Evolutionary conservation across 2,113 vertebrate species (phyloP).

Genomic region (Strix aluco): DNA sequence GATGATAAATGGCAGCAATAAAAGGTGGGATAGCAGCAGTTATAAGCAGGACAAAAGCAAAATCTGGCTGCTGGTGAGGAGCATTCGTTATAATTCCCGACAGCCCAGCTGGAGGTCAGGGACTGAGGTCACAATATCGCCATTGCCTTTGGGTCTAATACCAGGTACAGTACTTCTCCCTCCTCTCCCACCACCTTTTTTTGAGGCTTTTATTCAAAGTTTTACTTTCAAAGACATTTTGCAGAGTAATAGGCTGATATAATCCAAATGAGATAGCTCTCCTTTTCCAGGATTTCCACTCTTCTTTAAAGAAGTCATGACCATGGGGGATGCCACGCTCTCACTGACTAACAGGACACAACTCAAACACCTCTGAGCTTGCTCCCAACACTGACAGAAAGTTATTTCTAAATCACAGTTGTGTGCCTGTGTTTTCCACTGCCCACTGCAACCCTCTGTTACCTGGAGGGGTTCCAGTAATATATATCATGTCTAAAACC

Average conservation of each 20-base stretch:
- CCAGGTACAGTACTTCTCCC: not conserved
- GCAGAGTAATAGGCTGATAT: not conserved
- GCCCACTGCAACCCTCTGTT: not conserved
- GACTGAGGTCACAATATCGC: not conserved
- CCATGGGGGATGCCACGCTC: fast-evolving
- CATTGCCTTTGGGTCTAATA: not conserved
- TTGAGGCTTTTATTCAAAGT: not conserved
- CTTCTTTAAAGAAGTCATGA: not conserved
- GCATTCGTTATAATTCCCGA: not conserved
- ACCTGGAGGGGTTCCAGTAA: not conserved
- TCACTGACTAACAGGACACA: not conserved
- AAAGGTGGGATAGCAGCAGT: slow-evolving; percentile 10
- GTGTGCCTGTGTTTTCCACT: not conserved
- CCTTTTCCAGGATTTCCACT: not conserved
- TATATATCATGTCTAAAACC: not conserved
- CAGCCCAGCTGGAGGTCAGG: not conserved
- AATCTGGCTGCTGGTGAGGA: slow-evolving; percentile 19
- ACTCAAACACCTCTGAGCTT: not conserved
- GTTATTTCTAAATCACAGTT: not conserved
- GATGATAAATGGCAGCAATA: slow-evolving; percentile 61
- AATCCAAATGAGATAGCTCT: not conserved
- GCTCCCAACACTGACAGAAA: not conserved
- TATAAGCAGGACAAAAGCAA: slow-evolving; percentile 43
- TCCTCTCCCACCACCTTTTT: not conserved
- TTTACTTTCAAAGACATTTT: not conserved